phyloP scores from a whole-genome alignment of 2,113 vertebrate genomes.

The Apodemus sylvaticus region DNA sequence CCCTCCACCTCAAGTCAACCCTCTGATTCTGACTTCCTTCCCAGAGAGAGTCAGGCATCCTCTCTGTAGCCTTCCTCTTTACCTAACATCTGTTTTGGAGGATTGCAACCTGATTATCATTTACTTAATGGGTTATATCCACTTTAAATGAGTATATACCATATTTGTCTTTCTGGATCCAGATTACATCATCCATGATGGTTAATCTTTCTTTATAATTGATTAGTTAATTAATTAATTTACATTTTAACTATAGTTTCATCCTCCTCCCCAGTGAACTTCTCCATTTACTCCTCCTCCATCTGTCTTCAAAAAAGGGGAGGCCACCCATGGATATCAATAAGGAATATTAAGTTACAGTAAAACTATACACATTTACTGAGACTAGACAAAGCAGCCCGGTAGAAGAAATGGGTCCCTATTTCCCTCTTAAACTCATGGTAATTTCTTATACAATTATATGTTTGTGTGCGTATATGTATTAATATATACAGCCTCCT shows the following conservation, averaged over 20 bases:
- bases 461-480: too few species aligned
- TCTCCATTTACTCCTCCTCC: too few species aligned
- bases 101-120: not conserved
- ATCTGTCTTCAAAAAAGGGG: too few species aligned
- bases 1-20: not conserved
- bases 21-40: not conserved
- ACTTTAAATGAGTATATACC: not conserved
- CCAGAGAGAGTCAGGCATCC: not conserved
- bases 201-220: not conserved
- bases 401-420: too few species aligned
- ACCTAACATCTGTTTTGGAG: not conserved
- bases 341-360: too few species aligned
- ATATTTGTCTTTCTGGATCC: not conserved
- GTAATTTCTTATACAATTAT: not conserved
- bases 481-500: not conserved
- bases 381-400: too few species aligned
- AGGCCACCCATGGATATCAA: too few species aligned
- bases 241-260: too few species aligned
- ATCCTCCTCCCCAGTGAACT: too few species aligned
- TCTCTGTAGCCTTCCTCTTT: not conserved
- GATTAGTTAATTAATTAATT: too few species aligned
- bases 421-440: not conserved
- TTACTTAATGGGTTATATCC: not conserved
- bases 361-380: too few species aligned
- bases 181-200: not conserved